phyloP scores from a whole-genome alignment of 2,797 vertebrate species.

The Setipinna tenuifilis region DNA sequence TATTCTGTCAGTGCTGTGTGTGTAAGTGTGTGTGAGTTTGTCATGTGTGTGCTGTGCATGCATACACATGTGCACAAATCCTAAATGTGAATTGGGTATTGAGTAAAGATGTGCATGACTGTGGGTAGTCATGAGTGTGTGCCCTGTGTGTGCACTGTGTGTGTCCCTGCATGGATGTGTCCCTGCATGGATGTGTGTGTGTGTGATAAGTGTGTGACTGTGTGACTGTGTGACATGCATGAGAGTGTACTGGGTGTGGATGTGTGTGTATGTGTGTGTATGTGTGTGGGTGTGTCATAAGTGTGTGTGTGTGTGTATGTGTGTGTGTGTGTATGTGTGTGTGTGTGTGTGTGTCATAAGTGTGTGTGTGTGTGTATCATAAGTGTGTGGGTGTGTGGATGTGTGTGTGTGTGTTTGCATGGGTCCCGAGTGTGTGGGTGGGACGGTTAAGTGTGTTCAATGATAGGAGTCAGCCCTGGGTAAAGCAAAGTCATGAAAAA shows the following conservation, averaged over 20 bases:
- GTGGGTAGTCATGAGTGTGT: neutral
- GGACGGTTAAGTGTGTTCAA: slow-evolving; percentile 10
- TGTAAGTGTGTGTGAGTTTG: too few species aligned
- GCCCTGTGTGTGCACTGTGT: neutral
- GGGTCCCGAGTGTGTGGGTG: slow-evolving; percentile 65
- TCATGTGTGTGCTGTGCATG: too few species aligned
- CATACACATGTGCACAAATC: too few species aligned
- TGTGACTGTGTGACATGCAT: slow-evolving; percentile 1
- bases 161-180: neutral
- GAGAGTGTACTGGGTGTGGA: too few species aligned
- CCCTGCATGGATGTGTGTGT: neutral
- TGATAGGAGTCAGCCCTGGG: slow-evolving; percentile 79
- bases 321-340: neutral
- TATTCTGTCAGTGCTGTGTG: too few species aligned
- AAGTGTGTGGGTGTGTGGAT: neutral
- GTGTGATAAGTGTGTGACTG: neutral
- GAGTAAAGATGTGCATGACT: neutral
- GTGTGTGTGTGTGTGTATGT: neutral
- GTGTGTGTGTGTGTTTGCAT: neutral
- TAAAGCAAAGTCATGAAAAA: slow-evolving; percentile 84
- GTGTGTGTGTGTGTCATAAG: neutral
- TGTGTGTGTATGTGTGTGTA: neutral
- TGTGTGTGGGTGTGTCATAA: neutral
- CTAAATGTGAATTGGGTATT: neutral
- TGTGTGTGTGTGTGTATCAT: neutral